These are phyloP conservation scores for Drosophila murphyi DNA, from an alignment of 1,140 invertebrate species.

Conservation along the genomic window DNA sequence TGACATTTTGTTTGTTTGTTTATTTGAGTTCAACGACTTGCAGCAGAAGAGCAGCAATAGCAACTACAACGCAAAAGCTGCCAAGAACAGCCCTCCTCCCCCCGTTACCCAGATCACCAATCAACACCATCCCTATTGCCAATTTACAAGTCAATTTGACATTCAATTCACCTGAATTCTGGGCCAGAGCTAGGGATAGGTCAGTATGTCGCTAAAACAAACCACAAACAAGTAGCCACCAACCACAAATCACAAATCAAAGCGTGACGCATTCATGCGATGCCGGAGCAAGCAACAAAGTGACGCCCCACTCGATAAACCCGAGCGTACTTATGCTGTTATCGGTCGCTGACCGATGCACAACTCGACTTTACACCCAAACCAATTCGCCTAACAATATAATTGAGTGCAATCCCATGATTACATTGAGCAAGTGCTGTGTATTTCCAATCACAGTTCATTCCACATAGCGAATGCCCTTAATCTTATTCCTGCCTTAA, in stretches of 20 bases:
- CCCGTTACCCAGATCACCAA: neutral
- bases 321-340: slow-evolving; percentile 12
- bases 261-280: neutral
- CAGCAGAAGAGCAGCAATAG: slow-evolving; percentile 6
- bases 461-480: too few species aligned
- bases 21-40: slow-evolving; percentile 37
- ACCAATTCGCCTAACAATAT: slow-evolving; percentile 9
- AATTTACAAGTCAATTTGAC: neutral
- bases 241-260: neutral
- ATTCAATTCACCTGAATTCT: neutral
- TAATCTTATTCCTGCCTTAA: too few species aligned
- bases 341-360: slow-evolving; percentile 12
- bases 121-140: neutral
- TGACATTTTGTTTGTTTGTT: slow-evolving; percentile 22
- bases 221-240: neutral
- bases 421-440: neutral
- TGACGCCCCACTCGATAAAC: slow-evolving; percentile 20
- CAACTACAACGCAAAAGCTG: slow-evolving; percentile 19
- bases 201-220: neutral
- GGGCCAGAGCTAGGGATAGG: slow-evolving; percentile 17
- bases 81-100: neutral
- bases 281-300: neutral
- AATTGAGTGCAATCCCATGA: neutral
- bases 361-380: slow-evolving; percentile 21
- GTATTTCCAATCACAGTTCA: neutral